Conservation (phyloP, 2,797 vertebrate genomes). For the Sternotherus odoratus region DNA sequence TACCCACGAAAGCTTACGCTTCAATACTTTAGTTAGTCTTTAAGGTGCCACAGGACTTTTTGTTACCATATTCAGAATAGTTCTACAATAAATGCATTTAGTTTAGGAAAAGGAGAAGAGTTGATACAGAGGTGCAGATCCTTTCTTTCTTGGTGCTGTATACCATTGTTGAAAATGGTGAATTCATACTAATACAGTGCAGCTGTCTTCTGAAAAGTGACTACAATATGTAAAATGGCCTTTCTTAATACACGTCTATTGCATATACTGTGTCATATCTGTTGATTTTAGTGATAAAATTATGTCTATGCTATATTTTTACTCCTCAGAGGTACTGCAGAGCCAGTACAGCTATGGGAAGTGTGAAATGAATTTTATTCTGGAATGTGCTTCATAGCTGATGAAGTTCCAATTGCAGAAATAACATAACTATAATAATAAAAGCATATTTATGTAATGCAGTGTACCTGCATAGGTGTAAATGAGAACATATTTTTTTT, state of each 20-base stretch:
- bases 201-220: not conserved
- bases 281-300: not conserved
- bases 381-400: fast-evolving
- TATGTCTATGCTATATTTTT: not conserved
- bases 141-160: not conserved
- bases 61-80: no score
- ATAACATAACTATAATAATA: not conserved
- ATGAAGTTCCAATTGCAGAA: not conserved
- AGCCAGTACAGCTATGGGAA: not conserved
- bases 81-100: not conserved
- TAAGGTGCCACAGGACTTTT: no score
- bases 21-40: no score
- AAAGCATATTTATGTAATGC: not conserved
- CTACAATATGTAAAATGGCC: not conserved
- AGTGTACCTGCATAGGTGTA: not conserved
- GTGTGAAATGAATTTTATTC: not conserved
- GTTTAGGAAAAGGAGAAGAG: not conserved
- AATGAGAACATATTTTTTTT: not conserved
- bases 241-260: not conserved
- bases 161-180: not conserved
- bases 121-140: not conserved
- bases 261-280: not conserved
- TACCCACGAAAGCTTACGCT: no score
- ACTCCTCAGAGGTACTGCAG: not conserved
- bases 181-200: not conserved